Evolutionary conservation across 2,888 invertebrate genomes (phyloP).

Genomic region (Drymonia ruficornis): DNA sequence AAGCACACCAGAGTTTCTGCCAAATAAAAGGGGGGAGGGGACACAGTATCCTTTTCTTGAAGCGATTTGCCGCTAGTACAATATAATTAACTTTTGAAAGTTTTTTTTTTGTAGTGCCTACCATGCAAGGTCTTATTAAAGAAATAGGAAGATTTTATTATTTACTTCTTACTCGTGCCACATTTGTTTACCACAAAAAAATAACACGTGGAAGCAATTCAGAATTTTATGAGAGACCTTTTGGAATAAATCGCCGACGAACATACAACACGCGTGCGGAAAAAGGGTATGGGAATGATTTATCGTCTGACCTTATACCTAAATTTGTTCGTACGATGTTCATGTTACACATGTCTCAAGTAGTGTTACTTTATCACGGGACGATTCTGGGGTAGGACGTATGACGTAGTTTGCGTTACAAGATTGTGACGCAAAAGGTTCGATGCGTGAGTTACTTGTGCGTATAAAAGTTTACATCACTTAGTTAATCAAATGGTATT

Average conservation of each 20-base stretch:
- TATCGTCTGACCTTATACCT: conserved; percentile 16
- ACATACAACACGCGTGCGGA: conserved; percentile 8
- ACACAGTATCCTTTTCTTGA: too few species aligned
- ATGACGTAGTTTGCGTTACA: background rate
- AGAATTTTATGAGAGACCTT: conserved; percentile 1
- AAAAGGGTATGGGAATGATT: conserved; percentile 15
- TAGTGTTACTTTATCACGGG: background rate
- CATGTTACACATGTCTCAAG: conserved; percentile 20
- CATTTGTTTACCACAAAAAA: background rate
- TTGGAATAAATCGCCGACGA: conserved; percentile 12
- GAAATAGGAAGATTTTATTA: background rate
- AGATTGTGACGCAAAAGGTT: background rate
- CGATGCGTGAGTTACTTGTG: too few species aligned
- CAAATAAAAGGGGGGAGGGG: too few species aligned
- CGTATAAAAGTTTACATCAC: too few species aligned
- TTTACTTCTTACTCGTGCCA: background rate
- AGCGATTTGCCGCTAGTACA: too few species aligned
- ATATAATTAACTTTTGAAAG: too few species aligned
- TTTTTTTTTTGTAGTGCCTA: too few species aligned
- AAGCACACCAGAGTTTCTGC: too few species aligned
- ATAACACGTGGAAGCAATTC: conserved; percentile 1
- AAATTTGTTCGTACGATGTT: background rate
- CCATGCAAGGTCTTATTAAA: background rate
- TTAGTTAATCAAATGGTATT: too few species aligned
- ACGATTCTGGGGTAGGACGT: background rate